These are phyloP conservation scores for Fistularia commersonii DNA, from an alignment of 2,797 vertebrate species.

Conservation along the genomic window DNA sequence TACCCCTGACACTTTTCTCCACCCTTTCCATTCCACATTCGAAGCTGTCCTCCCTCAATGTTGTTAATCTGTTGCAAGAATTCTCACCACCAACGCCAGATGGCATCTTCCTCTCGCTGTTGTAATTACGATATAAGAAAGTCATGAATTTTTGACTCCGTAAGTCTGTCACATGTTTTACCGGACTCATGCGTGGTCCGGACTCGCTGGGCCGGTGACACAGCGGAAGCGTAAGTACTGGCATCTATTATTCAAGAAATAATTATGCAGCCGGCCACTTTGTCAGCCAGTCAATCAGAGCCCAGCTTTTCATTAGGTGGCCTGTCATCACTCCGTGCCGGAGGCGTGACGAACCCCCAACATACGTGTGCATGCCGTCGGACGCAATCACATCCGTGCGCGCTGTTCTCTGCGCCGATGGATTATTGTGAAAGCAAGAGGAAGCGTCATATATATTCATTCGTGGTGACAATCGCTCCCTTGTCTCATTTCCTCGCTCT, in stretches of 20 bases:
- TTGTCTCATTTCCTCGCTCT: slow-evolving; percentile 27
- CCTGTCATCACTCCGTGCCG: slow-evolving; percentile 64
- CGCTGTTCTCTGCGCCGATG: slow-evolving; percentile 6
- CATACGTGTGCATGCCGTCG: slow-evolving; percentile 2
- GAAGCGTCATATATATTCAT: slow-evolving; percentile 15
- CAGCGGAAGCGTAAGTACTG: slow-evolving; percentile 58
- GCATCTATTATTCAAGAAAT: slow-evolving; percentile 79
- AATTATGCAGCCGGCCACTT: slow-evolving; percentile 73
- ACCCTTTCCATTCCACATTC: too few relatives aligned
- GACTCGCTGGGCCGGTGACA: slow-evolving; percentile 34
- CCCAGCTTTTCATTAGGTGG: slow-evolving; percentile 73
- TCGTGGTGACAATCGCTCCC: slow-evolving; percentile 5
- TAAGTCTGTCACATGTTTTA: slow-evolving; percentile 8
- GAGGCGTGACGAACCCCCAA: slow-evolving; percentile 36
- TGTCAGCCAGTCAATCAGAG: slow-evolving; percentile 76
- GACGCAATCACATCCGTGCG: slow-evolving; percentile 5
- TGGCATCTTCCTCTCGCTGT: too few relatives aligned
- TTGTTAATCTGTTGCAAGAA: too few relatives aligned
- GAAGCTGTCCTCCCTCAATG: too few relatives aligned
- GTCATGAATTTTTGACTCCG: too few relatives aligned
- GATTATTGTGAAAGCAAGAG: slow-evolving; percentile 34
- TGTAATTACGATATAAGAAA: too few relatives aligned
- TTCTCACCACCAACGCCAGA: too few relatives aligned
- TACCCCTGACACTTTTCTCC: too few relatives aligned
- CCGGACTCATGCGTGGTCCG: slow-evolving; percentile 30